Conservation (phyloP, 2,888 invertebrate genomes). For the Cyaniris semiargus region DNA sequence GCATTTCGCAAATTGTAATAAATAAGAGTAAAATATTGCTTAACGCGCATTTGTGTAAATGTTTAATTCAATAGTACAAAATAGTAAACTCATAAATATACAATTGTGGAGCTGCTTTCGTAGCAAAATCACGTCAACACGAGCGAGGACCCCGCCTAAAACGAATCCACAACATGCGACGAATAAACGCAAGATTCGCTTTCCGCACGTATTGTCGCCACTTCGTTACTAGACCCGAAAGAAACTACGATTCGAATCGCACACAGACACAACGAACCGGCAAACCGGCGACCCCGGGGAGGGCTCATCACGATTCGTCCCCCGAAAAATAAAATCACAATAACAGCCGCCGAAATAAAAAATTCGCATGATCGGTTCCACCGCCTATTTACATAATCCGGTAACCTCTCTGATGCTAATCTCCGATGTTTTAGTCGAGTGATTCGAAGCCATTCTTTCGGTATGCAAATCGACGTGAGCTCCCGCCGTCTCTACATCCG, state of each 20-base stretch:
- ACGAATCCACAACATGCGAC: constrained; percentile 62
- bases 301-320: constrained; percentile 60
- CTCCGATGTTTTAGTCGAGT: constrained; percentile 41
- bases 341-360: constrained; percentile 33
- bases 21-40: constrained; percentile 43
- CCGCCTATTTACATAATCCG: constrained; percentile 37
- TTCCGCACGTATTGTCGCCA: constrained; percentile 75
- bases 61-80: constrained; percentile 55
- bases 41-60: constrained; percentile 50
- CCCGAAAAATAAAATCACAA: constrained; percentile 39
- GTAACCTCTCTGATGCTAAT: constrained; percentile 39
- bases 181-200: constrained; percentile 58
- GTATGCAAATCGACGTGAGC: constrained; percentile 74
- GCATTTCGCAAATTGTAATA: neutral
- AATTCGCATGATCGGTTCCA: constrained; percentile 33
- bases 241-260: constrained; percentile 73
- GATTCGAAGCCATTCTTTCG: constrained; percentile 51
- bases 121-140: constrained; percentile 68
- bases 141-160: constrained; percentile 56
- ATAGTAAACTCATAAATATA: constrained; percentile 78
- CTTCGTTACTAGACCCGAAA: constrained; percentile 69
- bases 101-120: constrained; percentile 72
- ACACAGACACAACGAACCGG: constrained; percentile 73
- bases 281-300: constrained; percentile 63
- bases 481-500: constrained; percentile 55